phyloP scores from a whole-genome alignment of 2,888 invertebrate species.

The Drosophila percnosoma region DNA sequence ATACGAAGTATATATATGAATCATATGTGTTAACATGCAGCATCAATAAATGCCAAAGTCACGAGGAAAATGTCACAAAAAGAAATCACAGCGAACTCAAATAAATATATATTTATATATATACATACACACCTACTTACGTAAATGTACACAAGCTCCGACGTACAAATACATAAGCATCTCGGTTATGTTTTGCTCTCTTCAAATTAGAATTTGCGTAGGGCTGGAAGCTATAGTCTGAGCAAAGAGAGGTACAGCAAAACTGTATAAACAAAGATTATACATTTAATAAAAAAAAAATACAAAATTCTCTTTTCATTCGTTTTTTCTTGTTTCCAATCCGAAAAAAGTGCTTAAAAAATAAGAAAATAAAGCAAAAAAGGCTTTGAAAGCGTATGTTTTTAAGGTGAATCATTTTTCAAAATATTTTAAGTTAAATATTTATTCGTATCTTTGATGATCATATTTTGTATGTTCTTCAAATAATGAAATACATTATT shows the following conservation, averaged over 20 bases:
- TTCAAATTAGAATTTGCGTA: slow-evolving; percentile 33
- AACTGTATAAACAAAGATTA: neutral
- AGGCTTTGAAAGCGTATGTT: neutral
- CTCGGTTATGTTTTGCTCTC: slow-evolving; percentile 17
- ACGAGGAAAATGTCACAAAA: slow-evolving; percentile 53
- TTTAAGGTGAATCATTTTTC: neutral
- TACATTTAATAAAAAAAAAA: neutral
- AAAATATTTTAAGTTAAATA: neutral
- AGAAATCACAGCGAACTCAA: slow-evolving; percentile 35
- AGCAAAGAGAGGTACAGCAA: neutral
- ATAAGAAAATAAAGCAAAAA: neutral
- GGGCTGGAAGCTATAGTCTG: slow-evolving; percentile 25
- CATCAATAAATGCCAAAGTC: slow-evolving; percentile 41
- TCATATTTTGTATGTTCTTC: neutral
- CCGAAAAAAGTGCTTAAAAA: too few species aligned
- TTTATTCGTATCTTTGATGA: neutral
- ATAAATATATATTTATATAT: neutral
- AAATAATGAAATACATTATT: neutral
- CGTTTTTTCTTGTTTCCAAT: neutral
- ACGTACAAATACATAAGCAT: slow-evolving; percentile 7
- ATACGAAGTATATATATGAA: slow-evolving; percentile 10
- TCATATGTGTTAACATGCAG: slow-evolving; percentile 35
- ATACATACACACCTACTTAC: slow-evolving; percentile 2
- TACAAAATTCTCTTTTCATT: neutral
- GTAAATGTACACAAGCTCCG: neutral